Evolutionary conservation across 2,113 vertebrate species (phyloP), one percentile per base, ranked within the genome.

Genomic region (Tetrao urogallus): DNA sequence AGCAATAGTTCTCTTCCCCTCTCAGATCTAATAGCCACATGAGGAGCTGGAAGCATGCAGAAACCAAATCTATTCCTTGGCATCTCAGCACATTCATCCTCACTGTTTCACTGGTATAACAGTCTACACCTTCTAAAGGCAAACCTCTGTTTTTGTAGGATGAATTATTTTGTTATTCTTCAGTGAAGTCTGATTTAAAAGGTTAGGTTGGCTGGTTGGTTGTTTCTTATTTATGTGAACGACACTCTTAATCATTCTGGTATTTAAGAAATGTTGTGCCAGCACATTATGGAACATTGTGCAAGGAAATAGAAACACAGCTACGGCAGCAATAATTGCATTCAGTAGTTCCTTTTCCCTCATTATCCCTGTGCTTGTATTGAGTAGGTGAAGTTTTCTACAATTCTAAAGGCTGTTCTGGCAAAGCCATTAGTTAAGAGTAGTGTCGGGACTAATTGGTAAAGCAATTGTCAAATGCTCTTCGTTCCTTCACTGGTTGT

Each of bases 291-390:
- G 70, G 57, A 82, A n/a, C 72, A 65, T 79, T 36, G 58, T 86
- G 28, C 54, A 25, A 66, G 61, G 76, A 95, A 85, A 56, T 22
- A 66, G 65, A 79, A 82, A 74, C 91, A 82, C 93, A 92, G 73
- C 65, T 61, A 32, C 43, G 84, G 82, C 76, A 91, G 93, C 95
- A 97, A 92, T 92, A 96, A 94, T 42, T 86, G 45, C 81, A 25
- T 56, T 83, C 67, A 79, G 61, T 91, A 75, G 69, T 65, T 88
- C 9, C 36, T 83, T 52, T 11, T 36, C 43, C 42, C 32, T 73
- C 56, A 11, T 74, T 88, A 30, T 22, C 72, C 82, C 54, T 95
- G 27, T 91, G 85, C 38, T 69, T 86, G 17, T 92, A 82, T 63
- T 76, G 25, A 89, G 48, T 72, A 89, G 48, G 61, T 92, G 50